These are phyloP conservation scores for Arnoldichthys spilopterus DNA, from an alignment of 2,797 vertebrate species.

Conservation along the genomic window DNA sequence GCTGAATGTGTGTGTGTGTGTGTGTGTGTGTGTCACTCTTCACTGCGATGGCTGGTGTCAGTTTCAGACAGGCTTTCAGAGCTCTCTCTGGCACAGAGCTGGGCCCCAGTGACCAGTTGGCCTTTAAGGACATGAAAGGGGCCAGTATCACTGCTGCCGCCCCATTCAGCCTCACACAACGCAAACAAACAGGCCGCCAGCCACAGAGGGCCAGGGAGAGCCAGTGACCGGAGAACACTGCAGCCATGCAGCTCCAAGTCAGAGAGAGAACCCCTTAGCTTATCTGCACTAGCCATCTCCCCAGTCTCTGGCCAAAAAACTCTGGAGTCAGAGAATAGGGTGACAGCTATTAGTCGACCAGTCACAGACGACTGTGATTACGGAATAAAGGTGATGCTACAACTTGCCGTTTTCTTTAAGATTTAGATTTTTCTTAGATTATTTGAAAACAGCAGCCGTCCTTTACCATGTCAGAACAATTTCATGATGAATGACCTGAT, in stretches of 20 bases:
- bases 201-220: constrained; percentile 32
- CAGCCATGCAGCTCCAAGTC: constrained; percentile 40
- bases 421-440: too few species aligned
- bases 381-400: background rate
- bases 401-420: background rate
- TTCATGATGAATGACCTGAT: too few species aligned
- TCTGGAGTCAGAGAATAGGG: constrained; percentile 11
- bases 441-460: too few species aligned
- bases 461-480: too few species aligned
- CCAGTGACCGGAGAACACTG: constrained; percentile 24
- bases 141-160: constrained; percentile 36
- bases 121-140: constrained; percentile 52
- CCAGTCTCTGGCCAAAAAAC: constrained; percentile 27
- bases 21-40: constrained; percentile 28
- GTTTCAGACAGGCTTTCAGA: constrained; percentile 48
- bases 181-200: constrained; percentile 46
- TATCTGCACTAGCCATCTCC: constrained; percentile 46
- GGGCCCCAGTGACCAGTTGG: constrained; percentile 47
- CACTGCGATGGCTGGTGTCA: constrained; percentile 43
- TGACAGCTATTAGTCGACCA: background rate
- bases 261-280: constrained; percentile 17
- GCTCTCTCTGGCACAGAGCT: constrained; percentile 37
- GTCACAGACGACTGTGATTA: background rate
- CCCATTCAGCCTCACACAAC: constrained; percentile 39
- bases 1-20: background rate